phyloP scores from a whole-genome alignment of 2,113 vertebrate species.

The Pavo muticus region DNA sequence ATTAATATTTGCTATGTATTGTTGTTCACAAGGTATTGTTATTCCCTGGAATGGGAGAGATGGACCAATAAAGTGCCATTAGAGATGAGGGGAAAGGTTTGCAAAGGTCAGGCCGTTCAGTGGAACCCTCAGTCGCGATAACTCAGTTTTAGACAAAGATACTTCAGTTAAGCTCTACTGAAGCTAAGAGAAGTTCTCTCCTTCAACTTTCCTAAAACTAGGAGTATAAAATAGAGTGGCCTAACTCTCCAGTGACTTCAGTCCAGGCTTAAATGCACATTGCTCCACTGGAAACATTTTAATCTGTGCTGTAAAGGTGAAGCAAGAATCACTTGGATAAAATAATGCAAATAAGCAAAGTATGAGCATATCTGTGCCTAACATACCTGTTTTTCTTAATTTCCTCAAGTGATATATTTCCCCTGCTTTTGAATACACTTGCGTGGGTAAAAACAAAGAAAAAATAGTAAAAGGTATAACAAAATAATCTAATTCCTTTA shows the following conservation, averaged over 20 bases:
- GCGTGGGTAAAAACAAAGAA: neutral
- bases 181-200: neutral
- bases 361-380: neutral
- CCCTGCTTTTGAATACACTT: neutral
- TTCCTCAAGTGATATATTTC: neutral
- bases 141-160: neutral
- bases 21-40: neutral
- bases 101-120: neutral
- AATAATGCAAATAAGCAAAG: neutral
- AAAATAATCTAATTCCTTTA: neutral
- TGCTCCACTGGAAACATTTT: neutral
- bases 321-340: neutral
- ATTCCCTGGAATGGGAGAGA: neutral
- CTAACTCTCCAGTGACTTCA: neutral
- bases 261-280: neutral
- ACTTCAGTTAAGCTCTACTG: neutral
- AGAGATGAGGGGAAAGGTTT: neutral
- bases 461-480: neutral
- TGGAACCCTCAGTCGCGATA: neutral
- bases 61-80: rapidly evolving
- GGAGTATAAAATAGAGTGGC: neutral
- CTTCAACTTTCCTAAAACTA: neutral
- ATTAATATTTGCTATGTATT: neutral
- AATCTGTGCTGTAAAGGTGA: neutral
- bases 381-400: neutral